phyloP scores from a whole-genome alignment of 2,113 vertebrate genomes.

The Rhabdornis inornatus region DNA sequence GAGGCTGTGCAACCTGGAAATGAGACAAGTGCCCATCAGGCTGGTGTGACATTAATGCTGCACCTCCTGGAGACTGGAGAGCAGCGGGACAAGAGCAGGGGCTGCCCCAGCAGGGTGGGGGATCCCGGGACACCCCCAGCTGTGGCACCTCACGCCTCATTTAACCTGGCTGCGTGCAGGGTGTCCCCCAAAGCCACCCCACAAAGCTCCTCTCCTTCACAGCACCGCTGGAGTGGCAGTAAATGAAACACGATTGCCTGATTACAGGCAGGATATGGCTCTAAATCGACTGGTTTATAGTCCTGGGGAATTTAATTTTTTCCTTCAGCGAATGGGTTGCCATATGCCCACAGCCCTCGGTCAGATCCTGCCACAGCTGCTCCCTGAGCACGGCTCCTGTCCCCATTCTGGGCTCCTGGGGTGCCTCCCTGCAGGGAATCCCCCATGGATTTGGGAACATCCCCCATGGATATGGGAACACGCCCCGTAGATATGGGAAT shows the following conservation, averaged over 20 bases:
- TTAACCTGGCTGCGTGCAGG: accelerated
- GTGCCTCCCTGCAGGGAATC: neutral
- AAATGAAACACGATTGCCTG: conserved; percentile 9
- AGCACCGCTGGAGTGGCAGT: neutral
- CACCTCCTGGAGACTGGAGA: accelerated
- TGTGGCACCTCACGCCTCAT: neutral
- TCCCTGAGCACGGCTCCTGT: neutral
- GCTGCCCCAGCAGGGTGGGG: neutral
- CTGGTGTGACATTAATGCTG: conserved; percentile 4
- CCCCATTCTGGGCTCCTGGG: accelerated
- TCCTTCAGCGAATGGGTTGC: neutral
- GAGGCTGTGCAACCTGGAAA: neutral
- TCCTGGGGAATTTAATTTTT: conserved; percentile 34
- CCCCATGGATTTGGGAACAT: too few species aligned
- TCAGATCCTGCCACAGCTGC: neutral
- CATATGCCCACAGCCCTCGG: conserved; percentile 2
- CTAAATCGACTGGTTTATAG: conserved; percentile 54
- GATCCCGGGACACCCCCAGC: neutral
- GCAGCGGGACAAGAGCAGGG: neutral
- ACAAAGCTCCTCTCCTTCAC: accelerated
- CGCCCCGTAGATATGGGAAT: too few species aligned
- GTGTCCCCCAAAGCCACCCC: neutral
- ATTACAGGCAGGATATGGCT: conserved; percentile 6
- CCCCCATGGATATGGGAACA: neutral
- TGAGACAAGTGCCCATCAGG: neutral